Percentiles rank a stretch among this genome's conserved stretches.
These are phyloP conservation scores for Perodicticus potto DNA, from an alignment of 2,797 vertebrate species.

Conservation along the genomic window DNA sequence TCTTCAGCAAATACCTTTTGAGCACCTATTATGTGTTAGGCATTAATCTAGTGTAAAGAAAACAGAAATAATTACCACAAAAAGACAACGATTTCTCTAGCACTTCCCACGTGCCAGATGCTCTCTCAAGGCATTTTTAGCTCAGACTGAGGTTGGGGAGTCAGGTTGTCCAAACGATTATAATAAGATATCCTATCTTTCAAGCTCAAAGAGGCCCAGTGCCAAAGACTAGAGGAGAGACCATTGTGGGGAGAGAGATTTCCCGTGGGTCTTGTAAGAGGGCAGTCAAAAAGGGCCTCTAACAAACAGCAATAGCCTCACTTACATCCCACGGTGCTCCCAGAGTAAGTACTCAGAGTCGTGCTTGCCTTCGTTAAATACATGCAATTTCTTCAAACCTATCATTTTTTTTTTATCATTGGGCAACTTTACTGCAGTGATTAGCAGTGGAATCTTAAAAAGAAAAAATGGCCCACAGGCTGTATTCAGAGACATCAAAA, in stretches of 20 bases:
- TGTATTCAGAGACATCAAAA: not conserved
- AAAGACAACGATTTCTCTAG: not conserved
- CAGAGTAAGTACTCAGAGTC: not conserved
- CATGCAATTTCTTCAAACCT: not conserved
- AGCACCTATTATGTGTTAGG: not conserved
- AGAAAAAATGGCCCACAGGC: not conserved
- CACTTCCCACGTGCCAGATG: not conserved
- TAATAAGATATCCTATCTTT: not conserved
- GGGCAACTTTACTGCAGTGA: not conserved
- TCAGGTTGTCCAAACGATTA: not conserved
- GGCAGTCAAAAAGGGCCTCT: not conserved
- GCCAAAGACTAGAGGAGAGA: not conserved
- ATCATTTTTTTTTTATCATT: not conserved
- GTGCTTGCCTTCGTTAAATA: not conserved
- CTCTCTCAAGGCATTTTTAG: not conserved
- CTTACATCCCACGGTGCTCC: not conserved
- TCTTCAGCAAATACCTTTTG: not conserved
- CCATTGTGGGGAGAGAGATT: not conserved
- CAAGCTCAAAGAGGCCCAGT: not conserved
- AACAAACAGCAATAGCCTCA: not conserved
- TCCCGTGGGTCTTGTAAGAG: not conserved
- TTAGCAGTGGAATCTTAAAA: not conserved
- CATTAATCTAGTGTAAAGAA: not conserved
- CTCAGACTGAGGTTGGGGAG: not conserved
- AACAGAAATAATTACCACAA: not conserved